Evolutionary conservation across 2,888 invertebrate species (phyloP).

Genomic region (Scaptodrosophila latifasciaeformis): DNA sequence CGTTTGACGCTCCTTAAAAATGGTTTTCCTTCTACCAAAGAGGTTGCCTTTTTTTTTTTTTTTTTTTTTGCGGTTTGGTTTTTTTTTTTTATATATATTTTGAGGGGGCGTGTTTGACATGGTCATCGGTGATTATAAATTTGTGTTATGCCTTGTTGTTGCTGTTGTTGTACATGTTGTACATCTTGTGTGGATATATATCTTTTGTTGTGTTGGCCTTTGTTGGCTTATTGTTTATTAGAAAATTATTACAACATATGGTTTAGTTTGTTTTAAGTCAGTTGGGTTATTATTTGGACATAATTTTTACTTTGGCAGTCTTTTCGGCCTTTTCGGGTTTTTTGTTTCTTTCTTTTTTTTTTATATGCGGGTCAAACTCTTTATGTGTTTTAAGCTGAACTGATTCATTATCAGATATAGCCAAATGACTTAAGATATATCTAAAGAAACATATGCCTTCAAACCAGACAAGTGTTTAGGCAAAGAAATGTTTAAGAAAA

Average conservation of each 20-base stretch:
- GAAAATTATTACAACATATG: conserved; percentile 58
- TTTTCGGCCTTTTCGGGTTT: too few species aligned
- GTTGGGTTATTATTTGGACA: too few species aligned
- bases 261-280: conserved; percentile 13
- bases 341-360: background rate
- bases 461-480: too few species aligned
- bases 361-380: background rate
- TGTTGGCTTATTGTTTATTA: conserved; percentile 31
- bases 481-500: too few species aligned
- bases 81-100: conserved; percentile 11
- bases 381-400: background rate
- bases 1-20: conserved; percentile 6
- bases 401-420: too few species aligned
- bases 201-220: conserved; percentile 14
- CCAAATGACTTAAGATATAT: too few species aligned
- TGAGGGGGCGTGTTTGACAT: conserved; percentile 63
- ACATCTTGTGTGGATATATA: conserved; percentile 12
- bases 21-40: background rate
- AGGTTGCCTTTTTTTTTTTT: background rate
- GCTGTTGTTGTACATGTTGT: conserved; percentile 13
- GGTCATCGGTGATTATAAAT: conserved; percentile 66
- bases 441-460: too few species aligned
- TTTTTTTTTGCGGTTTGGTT: background rate
- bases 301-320: too few species aligned
- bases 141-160: conserved; percentile 38